Evolutionary conservation across 2,113 vertebrate genomes (phyloP), one percentile per base, ranked within the genome.

Genomic region (Prinia subflava): DNA sequence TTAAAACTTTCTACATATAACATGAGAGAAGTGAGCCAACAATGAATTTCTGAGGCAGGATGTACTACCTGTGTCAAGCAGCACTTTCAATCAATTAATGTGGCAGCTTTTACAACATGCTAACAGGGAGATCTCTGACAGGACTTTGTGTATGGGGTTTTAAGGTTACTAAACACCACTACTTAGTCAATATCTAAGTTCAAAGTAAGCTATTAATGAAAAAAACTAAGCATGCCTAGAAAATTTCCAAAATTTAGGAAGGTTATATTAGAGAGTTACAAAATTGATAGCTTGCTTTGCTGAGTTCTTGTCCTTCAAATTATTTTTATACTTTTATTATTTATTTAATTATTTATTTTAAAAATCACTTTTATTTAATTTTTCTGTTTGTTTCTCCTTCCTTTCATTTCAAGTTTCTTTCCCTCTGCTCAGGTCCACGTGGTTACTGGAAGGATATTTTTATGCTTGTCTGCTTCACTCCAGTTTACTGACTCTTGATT

Each of bases 91-190:
- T 30, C 15, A 73, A 65, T 33, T 77, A 24, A 25, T 55, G 44
- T 52, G 7, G 3, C 15, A 65, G 14, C 13, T 81, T 95, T 89
- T 87, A 35, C 25, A 82, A 33, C 41, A 57, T 50, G 37, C 5
- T 71, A 46, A 30, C 30, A 90, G 39, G 35, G 90, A 65, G 16
- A 77, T 25, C 11, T 80, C 27, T 91, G 31, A 31, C 9, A 77
- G 0, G 6, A 42, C 25, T 67, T 76, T 49, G 14, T 2, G 0
- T 15, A 21, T 15, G 7, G 7, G 1, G 1, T 39, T 80, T 74
- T 46, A 42, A 95, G 87, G 15, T 41, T 69, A 50, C 8, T 37
- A 27, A 92, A 27, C 17, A 53, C 6, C 13, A 9, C 3, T 50
- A 11, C 4, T 84, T 57, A 39, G 10, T 56, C 30, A 67, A 62